Base-by-base conservation (phyloP, 2,113 vertebrate species). In the Protobothrops mucrosquamatus region DNA sequence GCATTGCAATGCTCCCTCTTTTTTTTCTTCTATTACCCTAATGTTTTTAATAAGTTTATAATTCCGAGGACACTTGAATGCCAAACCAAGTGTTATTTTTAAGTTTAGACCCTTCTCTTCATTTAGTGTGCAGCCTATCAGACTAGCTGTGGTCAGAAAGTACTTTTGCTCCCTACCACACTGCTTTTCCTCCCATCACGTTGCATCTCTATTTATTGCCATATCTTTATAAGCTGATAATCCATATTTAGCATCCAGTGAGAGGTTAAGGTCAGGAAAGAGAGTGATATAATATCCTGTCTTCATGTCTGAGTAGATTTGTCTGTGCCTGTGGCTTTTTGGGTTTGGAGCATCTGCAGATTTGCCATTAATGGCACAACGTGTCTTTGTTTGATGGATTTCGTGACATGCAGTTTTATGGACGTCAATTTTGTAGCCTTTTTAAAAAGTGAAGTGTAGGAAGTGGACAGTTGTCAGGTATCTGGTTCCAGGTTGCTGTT, bases 21-120 rank as follows among this genome's bases (percentile, higher is more conserved):
- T 93, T 94, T 93, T 92, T 95, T 94, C 94, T 96, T 93, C 95
- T 94, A 96, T 96, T 95, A 92, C 0, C 0, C 52, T 94, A 94
- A 93, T 95, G 88, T 14, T 22, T 93, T 94, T 96, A 95, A 97
- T 96, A 96, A 97, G 96, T 97, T 93, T 95, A 93, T n/a, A 55
- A 94, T 74, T 95, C 10, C 89, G 91, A 92, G 93, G 59, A n/a
- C 94, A 92, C 90, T 92, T 91, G 57, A 55, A 20, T 91, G 93
- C 96, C 96, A 97, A 91, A 94, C 89, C 95, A 95, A 94, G 93
- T 92, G 89, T 95, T 96, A 93, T 51, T 86, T 96, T 96, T 94
- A 95, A 95, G 95, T 95, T 94, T 94, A 94, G 95, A 91, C 95
- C 93, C 91, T 94, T 91, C 93, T 89, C 94, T 94, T 74, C 48